Evolutionary conservation across 53 echinoderm and acorn worm genomes (phyloP).

Genomic region (Arbacia lixula): DNA sequence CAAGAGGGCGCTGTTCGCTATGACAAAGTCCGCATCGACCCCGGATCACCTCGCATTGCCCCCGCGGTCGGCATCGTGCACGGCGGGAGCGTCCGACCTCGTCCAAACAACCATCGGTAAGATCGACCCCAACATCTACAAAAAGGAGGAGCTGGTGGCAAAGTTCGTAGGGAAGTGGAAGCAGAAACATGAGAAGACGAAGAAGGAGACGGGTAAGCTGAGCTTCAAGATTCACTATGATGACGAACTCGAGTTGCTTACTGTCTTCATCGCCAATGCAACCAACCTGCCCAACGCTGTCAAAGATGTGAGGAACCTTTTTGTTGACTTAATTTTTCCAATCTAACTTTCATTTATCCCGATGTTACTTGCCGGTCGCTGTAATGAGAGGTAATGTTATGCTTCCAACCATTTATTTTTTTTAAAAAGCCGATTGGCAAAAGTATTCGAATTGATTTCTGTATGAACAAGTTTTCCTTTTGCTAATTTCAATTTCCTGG

Average conservation of each 20-base stretch:
- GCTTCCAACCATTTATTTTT: no score
- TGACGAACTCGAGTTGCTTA: constrained; percentile 64
- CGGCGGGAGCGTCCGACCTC: background rate
- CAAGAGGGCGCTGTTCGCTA: constrained; percentile 62
- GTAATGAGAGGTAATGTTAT: no score
- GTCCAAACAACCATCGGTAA: constrained; percentile 49
- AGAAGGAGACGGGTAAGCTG: constrained; percentile 69
- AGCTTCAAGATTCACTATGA: constrained; percentile 83
- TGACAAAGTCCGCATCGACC: constrained; percentile 66
- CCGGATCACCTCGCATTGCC: constrained; percentile 60
- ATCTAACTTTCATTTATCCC: no score
- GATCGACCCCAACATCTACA: constrained; percentile 70
- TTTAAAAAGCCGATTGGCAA: no score
- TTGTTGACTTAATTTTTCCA: no score
- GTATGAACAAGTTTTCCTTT: no score
- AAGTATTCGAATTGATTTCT: no score
- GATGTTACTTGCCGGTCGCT: no score
- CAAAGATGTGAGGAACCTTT: constrained; percentile 50
- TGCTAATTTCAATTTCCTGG: no score
- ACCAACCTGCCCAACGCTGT: constrained; percentile 64
- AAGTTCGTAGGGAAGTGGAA: constrained; percentile 12
- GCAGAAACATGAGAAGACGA: constrained; percentile 8
- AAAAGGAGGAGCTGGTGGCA: constrained; percentile 31
- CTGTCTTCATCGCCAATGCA: constrained; percentile 74
- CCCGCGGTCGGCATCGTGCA: background rate